These are phyloP conservation scores for Chamaea fasciata DNA, from an alignment of 2,113 vertebrate genomes.

Conservation along the genomic window DNA sequence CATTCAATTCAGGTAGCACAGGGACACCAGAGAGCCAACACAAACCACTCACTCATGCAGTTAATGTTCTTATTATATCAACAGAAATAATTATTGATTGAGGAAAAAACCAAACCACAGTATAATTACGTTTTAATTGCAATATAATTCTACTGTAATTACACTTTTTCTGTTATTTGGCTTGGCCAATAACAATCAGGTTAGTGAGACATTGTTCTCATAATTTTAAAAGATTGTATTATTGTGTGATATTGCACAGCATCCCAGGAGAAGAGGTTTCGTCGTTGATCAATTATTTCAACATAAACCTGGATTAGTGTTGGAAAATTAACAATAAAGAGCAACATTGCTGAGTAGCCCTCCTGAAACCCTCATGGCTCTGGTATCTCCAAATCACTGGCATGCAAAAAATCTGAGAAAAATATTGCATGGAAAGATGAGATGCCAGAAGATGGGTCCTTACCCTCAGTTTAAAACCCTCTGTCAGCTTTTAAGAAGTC, in stretches of 20 bases:
- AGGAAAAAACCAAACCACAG: background rate
- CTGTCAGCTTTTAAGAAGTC: background rate
- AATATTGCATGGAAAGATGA: background rate
- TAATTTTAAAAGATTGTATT: conserved; percentile 8
- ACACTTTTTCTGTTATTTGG: conserved; percentile 42
- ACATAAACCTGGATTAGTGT: background rate
- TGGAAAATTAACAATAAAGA: background rate
- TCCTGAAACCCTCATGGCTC: background rate
- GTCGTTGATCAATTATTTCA: conserved; percentile 1
- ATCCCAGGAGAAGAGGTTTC: conserved; percentile 16
- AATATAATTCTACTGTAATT: conserved; percentile 49
- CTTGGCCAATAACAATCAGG: conserved; percentile 4
- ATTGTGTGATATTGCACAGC: background rate
- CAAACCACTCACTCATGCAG: background rate
- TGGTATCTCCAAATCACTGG: background rate
- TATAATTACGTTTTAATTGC: conserved; percentile 59
- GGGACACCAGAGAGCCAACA: background rate
- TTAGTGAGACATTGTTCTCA: conserved; percentile 9
- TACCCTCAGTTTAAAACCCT: background rate
- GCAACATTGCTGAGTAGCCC: background rate
- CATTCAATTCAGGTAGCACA: background rate
- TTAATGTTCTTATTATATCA: conserved; percentile 38
- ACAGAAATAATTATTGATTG: conserved; percentile 48
- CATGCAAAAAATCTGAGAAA: background rate
- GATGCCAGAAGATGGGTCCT: background rate